A percentile compares a stretch with the other conserved stretches of the same genome.
phyloP scores from a whole-genome alignment of 2,888 invertebrate species.

The Alcis repandata region DNA sequence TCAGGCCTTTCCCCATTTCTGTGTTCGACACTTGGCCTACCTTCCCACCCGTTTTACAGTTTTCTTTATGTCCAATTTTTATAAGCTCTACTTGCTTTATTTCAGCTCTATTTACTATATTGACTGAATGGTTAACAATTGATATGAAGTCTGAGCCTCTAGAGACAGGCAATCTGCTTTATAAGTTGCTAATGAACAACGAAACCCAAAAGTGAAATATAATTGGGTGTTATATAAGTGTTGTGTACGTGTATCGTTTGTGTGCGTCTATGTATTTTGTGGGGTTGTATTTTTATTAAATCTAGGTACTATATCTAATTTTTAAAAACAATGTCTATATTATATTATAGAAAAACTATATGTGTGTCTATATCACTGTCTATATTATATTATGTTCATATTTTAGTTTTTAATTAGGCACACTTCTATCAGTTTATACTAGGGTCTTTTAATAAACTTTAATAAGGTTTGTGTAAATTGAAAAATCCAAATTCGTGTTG shows the following conservation, averaged over 20 bases:
- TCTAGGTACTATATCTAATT: not conserved
- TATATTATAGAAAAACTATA: too few species aligned
- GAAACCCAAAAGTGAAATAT: not conserved
- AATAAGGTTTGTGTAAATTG: too few species aligned
- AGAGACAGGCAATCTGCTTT: conserved; percentile 19
- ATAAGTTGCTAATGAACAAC: not conserved
- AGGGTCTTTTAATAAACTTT: too few species aligned
- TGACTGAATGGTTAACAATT: conserved; percentile 1
- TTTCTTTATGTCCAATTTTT: not conserved
- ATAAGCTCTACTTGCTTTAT: not conserved
- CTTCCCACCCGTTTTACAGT: not conserved
- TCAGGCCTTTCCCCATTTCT: conserved; percentile 1
- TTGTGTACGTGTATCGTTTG: conserved; percentile 9
- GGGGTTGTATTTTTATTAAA: not conserved
- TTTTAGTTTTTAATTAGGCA: too few species aligned
- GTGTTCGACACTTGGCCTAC: not conserved
- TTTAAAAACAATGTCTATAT: not conserved
- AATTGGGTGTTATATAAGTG: not conserved
- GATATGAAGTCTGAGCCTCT: conserved; percentile 3
- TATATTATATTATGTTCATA: too few species aligned
- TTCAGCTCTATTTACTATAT: not conserved
- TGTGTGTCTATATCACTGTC: too few species aligned
- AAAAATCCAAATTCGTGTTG: too few species aligned
- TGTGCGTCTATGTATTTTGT: not conserved
- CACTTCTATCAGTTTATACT: too few species aligned